Conservation (phyloP, 2,797 vertebrate species). For the Acanthornis magna region DNA sequence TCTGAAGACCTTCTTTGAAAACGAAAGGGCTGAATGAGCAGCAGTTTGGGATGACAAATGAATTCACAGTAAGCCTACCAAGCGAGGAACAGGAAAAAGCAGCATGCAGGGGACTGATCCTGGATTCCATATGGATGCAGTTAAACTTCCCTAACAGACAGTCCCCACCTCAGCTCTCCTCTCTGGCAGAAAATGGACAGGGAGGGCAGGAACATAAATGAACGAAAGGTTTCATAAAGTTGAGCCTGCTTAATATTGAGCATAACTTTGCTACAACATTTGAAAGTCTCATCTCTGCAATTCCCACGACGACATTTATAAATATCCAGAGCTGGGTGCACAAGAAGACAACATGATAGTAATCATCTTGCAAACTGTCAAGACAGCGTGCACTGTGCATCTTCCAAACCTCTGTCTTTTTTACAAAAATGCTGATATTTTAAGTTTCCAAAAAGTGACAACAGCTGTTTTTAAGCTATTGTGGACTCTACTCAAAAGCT, state of each 20-base stretch:
- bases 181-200: accelerated
- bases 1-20: neutral
- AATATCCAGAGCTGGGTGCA: neutral
- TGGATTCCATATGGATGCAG: neutral
- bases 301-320: neutral
- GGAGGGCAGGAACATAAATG: neutral
- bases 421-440: neutral
- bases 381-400: neutral
- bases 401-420: neutral
- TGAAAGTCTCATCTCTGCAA: neutral
- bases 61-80: neutral
- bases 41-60: accelerated
- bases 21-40: neutral
- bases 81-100: neutral
- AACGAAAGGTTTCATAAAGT: neutral
- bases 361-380: neutral
- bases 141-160: neutral
- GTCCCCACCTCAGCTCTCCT: neutral
- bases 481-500: neutral
- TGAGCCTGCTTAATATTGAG: neutral
- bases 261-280: neutral
- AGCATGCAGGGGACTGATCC: neutral
- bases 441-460: neutral
- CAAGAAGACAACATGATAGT: neutral
- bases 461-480: neutral